phyloP scores from a whole-genome alignment of 2,113 vertebrate genomes.

The Polypterus senegalus region DNA sequence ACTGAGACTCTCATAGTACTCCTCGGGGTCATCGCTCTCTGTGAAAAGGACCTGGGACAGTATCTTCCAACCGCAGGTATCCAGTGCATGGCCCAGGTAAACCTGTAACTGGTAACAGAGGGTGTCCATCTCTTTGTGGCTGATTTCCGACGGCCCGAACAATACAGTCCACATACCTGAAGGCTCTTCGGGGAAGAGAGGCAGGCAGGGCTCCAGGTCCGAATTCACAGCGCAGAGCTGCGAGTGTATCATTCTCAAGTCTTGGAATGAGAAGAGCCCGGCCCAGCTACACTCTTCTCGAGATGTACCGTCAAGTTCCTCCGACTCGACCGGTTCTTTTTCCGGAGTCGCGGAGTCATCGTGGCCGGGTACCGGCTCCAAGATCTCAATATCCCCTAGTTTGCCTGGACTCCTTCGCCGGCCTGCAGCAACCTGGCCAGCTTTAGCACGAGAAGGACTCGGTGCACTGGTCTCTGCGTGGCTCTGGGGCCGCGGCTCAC shows the following conservation, averaged over 20 bases:
- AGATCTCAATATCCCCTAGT: slow-evolving; percentile 49
- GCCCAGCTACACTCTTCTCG: slow-evolving; percentile 90
- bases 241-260: slow-evolving; percentile 71
- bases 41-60: slow-evolving; percentile 88
- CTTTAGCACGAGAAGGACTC: slow-evolving; percentile 19
- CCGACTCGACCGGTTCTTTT: slow-evolving; percentile 24
- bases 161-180: slow-evolving; percentile 83
- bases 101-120: slow-evolving; percentile 80
- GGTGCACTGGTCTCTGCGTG: slow-evolving; percentile 7
- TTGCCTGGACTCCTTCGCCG: slow-evolving; percentile 31
- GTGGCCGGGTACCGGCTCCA: slow-evolving; percentile 41
- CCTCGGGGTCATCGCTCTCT: slow-evolving; percentile 78
- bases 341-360: slow-evolving; percentile 33
- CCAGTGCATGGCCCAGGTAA: slow-evolving; percentile 83
- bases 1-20: slow-evolving; percentile 92
- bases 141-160: slow-evolving; percentile 57
- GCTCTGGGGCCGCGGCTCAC: slow-evolving; percentile 8
- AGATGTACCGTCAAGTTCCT: slow-evolving; percentile 24
- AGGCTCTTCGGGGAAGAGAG: slow-evolving; percentile 78
- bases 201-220: slow-evolving; percentile 79
- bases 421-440: slow-evolving; percentile 24
- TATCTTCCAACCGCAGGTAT: slow-evolving; percentile 95
- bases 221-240: slow-evolving; percentile 87
- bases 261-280: slow-evolving; percentile 88
- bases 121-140: slow-evolving; percentile 62